Percentiles rank a stretch among this genome's conserved stretches.
phyloP scores from a whole-genome alignment of 2,888 invertebrate species.

The Cantharis rustica region DNA sequence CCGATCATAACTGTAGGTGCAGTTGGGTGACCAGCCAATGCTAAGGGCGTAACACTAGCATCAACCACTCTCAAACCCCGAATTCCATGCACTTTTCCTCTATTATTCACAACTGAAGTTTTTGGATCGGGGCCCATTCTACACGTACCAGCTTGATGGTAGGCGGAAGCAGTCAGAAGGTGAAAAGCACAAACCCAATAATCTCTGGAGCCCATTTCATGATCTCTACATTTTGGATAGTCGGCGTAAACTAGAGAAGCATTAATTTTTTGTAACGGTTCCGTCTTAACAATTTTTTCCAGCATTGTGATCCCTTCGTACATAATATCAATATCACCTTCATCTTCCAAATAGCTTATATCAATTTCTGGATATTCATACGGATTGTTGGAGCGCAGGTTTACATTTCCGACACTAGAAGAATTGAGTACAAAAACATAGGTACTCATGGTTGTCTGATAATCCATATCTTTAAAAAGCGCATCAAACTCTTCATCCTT shows the following conservation, averaged over 20 bases:
- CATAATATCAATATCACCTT: slow-evolving; percentile 67
- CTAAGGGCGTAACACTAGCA: slow-evolving; percentile 54
- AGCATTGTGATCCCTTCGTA: slow-evolving; percentile 60
- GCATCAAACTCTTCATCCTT: slow-evolving; percentile 24
- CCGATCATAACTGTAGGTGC: slow-evolving; percentile 62
- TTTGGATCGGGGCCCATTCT: slow-evolving; percentile 60
- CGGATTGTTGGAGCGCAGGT: slow-evolving; percentile 40
- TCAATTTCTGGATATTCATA: slow-evolving; percentile 44
- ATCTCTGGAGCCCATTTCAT: slow-evolving; percentile 51
- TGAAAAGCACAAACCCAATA: slow-evolving; percentile 59
- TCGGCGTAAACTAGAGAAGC: slow-evolving; percentile 60
- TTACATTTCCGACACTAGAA: slow-evolving; percentile 40
- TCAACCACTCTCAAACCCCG: slow-evolving; percentile 61
- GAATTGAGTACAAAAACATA: slow-evolving; percentile 38
- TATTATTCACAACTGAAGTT: slow-evolving; percentile 61
- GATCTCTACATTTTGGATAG: slow-evolving; percentile 57
- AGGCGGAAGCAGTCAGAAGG: slow-evolving; percentile 55
- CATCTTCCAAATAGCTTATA: slow-evolving; percentile 36
- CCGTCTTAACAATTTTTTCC: slow-evolving; percentile 50
- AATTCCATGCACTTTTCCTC: slow-evolving; percentile 63
- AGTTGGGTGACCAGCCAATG: slow-evolving; percentile 59
- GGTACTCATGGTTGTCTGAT: slow-evolving; percentile 26
- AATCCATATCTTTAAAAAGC: slow-evolving; percentile 16
- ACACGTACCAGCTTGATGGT: slow-evolving; percentile 59
- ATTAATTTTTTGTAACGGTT: slow-evolving; percentile 64